A percentile compares a stretch with the other conserved stretches of the same genome.
These are phyloP conservation scores for Eleginops maclovinus DNA, from an alignment of 2,113 vertebrate genomes.

Conservation along the genomic window DNA sequence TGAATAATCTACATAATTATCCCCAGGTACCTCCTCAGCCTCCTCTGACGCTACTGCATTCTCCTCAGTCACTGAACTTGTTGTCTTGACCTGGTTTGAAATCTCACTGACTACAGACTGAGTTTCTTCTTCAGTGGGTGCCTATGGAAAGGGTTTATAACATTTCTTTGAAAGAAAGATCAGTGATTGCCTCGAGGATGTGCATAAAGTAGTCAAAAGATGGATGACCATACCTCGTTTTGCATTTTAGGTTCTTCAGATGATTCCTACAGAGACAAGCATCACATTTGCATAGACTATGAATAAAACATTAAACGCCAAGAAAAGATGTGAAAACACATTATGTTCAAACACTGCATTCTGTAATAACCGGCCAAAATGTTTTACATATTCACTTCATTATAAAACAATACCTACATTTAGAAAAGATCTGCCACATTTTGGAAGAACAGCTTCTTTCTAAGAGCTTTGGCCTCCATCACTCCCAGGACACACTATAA, in stretches of 20 bases:
- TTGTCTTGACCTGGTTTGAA: conserved; percentile 70
- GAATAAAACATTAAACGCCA: background rate
- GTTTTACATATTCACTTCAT: no score
- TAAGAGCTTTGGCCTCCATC: no score
- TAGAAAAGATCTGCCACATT: no score
- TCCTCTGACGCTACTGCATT: conserved; percentile 61
- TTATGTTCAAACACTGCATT: no score
- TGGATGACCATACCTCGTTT: conserved; percentile 65
- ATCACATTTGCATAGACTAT: conserved; percentile 19
- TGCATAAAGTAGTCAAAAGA: conserved; percentile 4
- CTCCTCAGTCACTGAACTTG: conserved; percentile 58
- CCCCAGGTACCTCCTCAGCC: conserved; percentile 69
- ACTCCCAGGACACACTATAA: no score
- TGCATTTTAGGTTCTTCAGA: conserved; percentile 65
- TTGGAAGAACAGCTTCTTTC: no score
- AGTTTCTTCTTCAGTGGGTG: conserved; percentile 56
- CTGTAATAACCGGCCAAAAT: no score
- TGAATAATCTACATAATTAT: conserved; percentile 66
- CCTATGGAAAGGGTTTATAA: conserved; percentile 75
- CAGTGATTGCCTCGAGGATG: conserved; percentile 11
- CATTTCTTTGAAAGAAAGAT: conserved; percentile 51
- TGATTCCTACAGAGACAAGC: conserved; percentile 72
- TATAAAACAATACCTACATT: no score
- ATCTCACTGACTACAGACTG: conserved; percentile 65
- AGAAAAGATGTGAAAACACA: background rate